phyloP scores from a whole-genome alignment of 2,888 invertebrate species.

The Smittia sp. region DNA sequence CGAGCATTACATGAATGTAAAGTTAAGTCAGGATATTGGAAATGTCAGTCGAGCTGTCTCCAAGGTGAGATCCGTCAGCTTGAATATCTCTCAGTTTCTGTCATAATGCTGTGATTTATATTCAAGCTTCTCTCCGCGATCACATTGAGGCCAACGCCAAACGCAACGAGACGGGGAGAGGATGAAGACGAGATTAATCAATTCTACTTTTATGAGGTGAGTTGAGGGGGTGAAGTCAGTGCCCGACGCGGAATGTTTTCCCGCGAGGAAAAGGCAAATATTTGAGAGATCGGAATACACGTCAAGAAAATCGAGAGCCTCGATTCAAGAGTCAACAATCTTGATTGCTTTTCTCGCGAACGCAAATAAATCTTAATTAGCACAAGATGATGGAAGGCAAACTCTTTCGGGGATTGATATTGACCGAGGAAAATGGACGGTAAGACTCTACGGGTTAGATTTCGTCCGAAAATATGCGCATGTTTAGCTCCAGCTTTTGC shows the following conservation, averaged over 20 bases:
- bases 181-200: conserved; percentile 31
- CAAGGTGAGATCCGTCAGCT: not conserved
- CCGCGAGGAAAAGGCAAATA: not conserved
- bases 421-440: no score
- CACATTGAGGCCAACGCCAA: not conserved
- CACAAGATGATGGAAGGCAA: no score
- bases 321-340: no score
- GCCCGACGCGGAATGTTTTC: not conserved
- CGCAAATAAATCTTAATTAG: no score
- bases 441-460: no score
- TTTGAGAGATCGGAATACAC: no score
- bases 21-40: not conserved
- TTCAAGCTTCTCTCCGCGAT: not conserved
- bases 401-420: no score
- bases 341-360: no score
- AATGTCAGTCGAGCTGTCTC: conserved; percentile 15
- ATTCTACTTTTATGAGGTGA: conserved; percentile 38
- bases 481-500: no score
- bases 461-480: no score
- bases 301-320: no score
- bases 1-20: not conserved
- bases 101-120: not conserved
- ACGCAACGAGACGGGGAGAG: not conserved
- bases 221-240: not conserved
- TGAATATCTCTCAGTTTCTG: no score